A percentile compares a stretch with the other conserved stretches of the same genome.
Conservation (phyloP, 2,888 invertebrate species). For the Drosophila austrosaltans region DNA sequence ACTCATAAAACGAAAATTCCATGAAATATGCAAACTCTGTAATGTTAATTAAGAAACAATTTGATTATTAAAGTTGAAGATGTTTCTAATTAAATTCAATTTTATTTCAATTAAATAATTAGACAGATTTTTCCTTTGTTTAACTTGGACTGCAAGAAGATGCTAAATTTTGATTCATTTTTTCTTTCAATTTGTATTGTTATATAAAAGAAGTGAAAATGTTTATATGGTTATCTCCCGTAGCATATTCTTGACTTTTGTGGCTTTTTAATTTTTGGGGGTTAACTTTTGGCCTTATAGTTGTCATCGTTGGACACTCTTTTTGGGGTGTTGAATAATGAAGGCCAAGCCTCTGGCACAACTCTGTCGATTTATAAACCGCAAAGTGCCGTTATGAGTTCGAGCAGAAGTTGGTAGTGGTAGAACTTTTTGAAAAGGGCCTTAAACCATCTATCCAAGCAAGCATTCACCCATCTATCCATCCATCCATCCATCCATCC, state of each 20-base stretch:
- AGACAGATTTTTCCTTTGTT: no score
- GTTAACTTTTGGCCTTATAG: background rate
- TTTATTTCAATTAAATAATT: no score
- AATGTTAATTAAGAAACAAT: no score
- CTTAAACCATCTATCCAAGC: constrained; percentile 1
- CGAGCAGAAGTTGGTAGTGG: background rate
- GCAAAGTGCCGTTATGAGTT: constrained; percentile 33
- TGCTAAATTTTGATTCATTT: background rate
- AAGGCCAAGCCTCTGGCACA: constrained; percentile 9
- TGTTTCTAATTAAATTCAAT: no score
- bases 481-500: background rate
- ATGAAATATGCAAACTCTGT: no score
- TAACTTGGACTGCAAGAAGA: no score
- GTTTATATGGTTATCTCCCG: no score
- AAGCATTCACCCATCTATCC: background rate
- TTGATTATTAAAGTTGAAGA: no score
- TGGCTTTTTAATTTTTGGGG: background rate
- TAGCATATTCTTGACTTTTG: background rate
- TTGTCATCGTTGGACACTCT: constrained; percentile 11
- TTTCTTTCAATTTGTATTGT: background rate
- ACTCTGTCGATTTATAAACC: constrained; percentile 28
- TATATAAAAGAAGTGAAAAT: background rate
- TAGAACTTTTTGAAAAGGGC: background rate
- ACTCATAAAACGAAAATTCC: background rate
- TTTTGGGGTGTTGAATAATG: constrained; percentile 31